A percentile compares a stretch with the other conserved stretches of the same genome.
These are phyloP conservation scores for Drosophila kikkawai DNA, from an alignment of 1,140 invertebrate species.

Conservation along the genomic window DNA sequence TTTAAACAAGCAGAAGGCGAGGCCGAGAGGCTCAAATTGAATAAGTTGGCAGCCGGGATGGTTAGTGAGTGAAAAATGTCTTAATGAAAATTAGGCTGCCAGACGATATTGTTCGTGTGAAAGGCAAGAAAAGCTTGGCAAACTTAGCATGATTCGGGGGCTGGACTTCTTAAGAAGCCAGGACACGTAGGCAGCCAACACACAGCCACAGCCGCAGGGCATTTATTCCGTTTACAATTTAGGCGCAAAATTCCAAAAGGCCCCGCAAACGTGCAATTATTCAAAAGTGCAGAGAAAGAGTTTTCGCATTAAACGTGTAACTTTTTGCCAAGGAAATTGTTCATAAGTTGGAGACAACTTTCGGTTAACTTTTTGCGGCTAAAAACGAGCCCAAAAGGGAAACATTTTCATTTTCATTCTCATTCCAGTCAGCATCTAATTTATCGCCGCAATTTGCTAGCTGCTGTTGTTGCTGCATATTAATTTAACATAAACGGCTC, in stretches of 20 bases:
- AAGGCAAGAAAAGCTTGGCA: conserved; percentile 4
- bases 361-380: conserved; percentile 56
- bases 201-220: conserved; percentile 29
- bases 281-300: conserved; percentile 72
- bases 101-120: conserved; percentile 36
- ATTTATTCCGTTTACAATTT: conserved; percentile 43
- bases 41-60: conserved; percentile 43
- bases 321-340: conserved; percentile 55
- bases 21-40: conserved; percentile 42
- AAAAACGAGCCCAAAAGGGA: conserved; percentile 25
- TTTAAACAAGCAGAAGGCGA: conserved; percentile 20
- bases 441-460: conserved; percentile 71
- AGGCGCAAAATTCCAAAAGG: conserved; percentile 14
- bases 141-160: conserved; percentile 34
- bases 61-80: conserved; percentile 49
- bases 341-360: conserved; percentile 68
- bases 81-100: conserved; percentile 53
- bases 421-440: conserved; percentile 64
- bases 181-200: conserved; percentile 42
- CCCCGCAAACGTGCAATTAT: conserved; percentile 70
- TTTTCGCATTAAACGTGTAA: conserved; percentile 59
- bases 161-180: conserved; percentile 35
- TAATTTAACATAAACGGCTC: conserved; percentile 75
- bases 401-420: conserved; percentile 47
- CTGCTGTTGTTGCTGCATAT: conserved; percentile 65